These are phyloP conservation scores for Cyrtorhinus lividipennis DNA, from an alignment of 1,140 invertebrate species.

Conservation along the genomic window DNA sequence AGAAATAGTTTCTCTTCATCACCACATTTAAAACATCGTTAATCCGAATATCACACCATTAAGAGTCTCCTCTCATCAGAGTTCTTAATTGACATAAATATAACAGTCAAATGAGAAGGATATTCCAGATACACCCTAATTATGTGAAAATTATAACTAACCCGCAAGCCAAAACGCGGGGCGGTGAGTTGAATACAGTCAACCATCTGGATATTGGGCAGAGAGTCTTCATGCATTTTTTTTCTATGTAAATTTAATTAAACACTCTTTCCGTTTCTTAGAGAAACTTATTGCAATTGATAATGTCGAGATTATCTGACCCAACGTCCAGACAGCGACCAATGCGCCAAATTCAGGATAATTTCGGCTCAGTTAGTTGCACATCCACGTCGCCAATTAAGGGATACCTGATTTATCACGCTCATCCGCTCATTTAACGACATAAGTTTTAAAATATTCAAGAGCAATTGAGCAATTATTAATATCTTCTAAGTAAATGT, in stretches of 20 bases:
- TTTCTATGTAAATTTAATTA: too few relatives aligned
- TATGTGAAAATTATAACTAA: neutral
- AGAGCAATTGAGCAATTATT: constrained; percentile 1
- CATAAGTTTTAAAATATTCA: neutral
- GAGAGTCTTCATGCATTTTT: neutral
- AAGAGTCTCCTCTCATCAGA: neutral
- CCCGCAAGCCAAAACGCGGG: neutral
- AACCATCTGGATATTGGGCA: neutral
- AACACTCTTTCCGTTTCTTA: neutral
- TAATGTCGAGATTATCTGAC: neutral
- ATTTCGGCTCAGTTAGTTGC: neutral
- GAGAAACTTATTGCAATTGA: neutral
- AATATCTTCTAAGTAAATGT: constrained; percentile 10
- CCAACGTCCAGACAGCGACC: neutral
- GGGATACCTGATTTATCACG: neutral
- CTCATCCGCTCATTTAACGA: neutral
- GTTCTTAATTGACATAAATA: neutral
- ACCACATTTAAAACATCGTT: neutral
- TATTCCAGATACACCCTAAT: neutral
- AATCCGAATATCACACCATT: neutral
- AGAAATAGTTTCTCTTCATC: too few relatives aligned
- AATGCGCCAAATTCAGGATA: neutral
- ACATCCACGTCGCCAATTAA: neutral
- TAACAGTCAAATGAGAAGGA: neutral
- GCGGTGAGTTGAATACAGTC: too few relatives aligned